A percentile compares a stretch with the other conserved stretches of the same genome.
These are phyloP conservation scores for Halictus rubicundus DNA, from an alignment of 1,140 invertebrate genomes.

Conservation along the genomic window DNA sequence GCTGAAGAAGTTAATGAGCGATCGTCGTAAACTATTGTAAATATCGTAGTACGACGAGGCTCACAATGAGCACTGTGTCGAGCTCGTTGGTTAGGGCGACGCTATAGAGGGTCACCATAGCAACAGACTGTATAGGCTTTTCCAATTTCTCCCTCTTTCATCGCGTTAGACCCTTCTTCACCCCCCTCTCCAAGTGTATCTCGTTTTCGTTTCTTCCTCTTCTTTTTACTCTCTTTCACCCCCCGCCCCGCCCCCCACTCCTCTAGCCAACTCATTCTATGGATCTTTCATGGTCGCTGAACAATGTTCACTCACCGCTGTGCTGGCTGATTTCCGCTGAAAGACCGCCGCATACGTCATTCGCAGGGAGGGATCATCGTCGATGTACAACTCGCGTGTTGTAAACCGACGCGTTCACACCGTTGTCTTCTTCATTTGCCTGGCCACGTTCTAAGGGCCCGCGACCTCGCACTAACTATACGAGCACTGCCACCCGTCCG, in stretches of 20 bases:
- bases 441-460: background rate
- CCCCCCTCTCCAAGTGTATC: conserved; percentile 8
- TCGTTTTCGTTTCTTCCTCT: conserved; percentile 33
- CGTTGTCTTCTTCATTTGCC: background rate
- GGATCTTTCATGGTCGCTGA: conserved; percentile 26
- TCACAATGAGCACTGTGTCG: conserved; percentile 27
- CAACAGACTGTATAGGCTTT: conserved; percentile 72
- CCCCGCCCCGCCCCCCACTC: conserved; percentile 34
- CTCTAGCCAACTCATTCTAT: conserved; percentile 27
- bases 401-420: no score
- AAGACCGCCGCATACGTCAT: background rate
- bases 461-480: background rate
- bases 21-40: conserved; percentile 4
- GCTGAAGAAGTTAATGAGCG: conserved; percentile 33
- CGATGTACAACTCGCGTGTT: no score
- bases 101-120: conserved; percentile 73
- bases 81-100: conserved; percentile 53
- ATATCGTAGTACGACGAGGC: conserved; percentile 13
- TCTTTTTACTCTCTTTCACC: background rate
- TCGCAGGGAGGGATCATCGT: conserved; percentile 9
- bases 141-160: conserved; percentile 51
- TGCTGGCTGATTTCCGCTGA: conserved; percentile 42
- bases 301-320: conserved; percentile 64
- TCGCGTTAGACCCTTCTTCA: conserved; percentile 29
- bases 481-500: background rate